Percentiles rank a stretch among this genome's conserved stretches.
phyloP scores from a whole-genome alignment of 1,140 invertebrate species.

The Drosophila santomea region DNA sequence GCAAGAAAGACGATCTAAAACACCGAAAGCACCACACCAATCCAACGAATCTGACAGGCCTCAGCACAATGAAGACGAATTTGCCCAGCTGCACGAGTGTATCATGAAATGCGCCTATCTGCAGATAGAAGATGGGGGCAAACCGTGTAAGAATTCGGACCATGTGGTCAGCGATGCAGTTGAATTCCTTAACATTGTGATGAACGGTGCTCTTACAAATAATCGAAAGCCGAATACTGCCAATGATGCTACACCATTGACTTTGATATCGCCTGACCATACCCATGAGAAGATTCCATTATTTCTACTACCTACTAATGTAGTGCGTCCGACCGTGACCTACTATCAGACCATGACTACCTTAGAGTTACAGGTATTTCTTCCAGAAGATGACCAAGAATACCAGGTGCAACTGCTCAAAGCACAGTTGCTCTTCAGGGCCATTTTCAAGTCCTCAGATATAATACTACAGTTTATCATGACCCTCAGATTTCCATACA shows the following conservation, averaged over 20 bases:
- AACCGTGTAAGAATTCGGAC: background rate
- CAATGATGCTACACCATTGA: background rate
- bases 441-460: background rate
- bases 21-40: no score
- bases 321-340: conserved; percentile 23
- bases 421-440: conserved; percentile 21
- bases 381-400: conserved; percentile 22
- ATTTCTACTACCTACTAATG: background rate
- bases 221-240: no score
- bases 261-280: background rate
- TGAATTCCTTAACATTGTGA: no score
- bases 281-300: background rate
- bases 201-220: background rate
- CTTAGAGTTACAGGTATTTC: conserved; percentile 34
- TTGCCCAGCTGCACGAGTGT: background rate
- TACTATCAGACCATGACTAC: conserved; percentile 51
- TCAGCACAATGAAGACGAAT: background rate
- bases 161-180: background rate
- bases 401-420: background rate
- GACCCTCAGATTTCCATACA: conserved; percentile 2
- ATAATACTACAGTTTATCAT: conserved; percentile 29
- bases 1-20: fast-evolving
- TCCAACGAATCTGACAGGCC: no score
- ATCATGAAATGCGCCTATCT: background rate
- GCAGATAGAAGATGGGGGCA: background rate